These are phyloP conservation scores for Myiopsitta monachus DNA, from an alignment of 2,113 vertebrate genomes.

Conservation along the genomic window DNA sequence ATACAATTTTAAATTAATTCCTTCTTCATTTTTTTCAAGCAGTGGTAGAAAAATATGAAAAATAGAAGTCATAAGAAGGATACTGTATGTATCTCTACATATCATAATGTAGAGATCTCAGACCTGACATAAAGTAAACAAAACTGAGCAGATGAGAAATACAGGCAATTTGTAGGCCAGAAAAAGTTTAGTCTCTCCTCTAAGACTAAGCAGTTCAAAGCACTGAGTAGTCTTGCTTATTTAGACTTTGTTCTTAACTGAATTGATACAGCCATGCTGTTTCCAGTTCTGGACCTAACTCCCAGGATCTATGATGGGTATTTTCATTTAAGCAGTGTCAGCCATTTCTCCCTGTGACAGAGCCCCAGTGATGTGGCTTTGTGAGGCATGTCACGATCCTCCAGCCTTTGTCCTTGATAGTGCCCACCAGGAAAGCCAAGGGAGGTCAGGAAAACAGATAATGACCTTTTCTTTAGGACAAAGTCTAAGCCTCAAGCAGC, in stretches of 20 bases:
- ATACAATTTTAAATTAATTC: not conserved
- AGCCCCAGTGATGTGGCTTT: not conserved
- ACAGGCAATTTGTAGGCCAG: not conserved
- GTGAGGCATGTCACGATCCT: accelerated
- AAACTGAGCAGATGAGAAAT: not conserved
- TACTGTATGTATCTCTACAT: not conserved
- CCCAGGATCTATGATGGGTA: too few relatives aligned
- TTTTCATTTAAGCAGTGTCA: not conserved
- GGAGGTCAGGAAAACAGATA: not conserved
- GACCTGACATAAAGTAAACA: not conserved
- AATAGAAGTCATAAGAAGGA: not conserved
- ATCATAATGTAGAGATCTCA: not conserved
- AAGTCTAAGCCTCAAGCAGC: not conserved
- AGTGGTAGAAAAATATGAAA: not conserved
- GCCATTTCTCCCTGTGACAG: accelerated
- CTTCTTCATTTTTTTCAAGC: not conserved
- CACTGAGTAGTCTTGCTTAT: not conserved
- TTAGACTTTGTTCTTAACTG: not conserved
- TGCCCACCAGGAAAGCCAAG: not conserved
- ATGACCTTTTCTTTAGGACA: not conserved
- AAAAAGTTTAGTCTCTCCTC: not conserved
- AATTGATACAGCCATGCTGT: not conserved
- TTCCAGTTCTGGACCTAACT: not conserved
- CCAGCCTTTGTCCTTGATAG: not conserved
- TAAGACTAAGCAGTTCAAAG: not conserved